Evolutionary conservation across 1,140 invertebrate genomes (phyloP).

Genomic region (Heliconius hermathena): DNA sequence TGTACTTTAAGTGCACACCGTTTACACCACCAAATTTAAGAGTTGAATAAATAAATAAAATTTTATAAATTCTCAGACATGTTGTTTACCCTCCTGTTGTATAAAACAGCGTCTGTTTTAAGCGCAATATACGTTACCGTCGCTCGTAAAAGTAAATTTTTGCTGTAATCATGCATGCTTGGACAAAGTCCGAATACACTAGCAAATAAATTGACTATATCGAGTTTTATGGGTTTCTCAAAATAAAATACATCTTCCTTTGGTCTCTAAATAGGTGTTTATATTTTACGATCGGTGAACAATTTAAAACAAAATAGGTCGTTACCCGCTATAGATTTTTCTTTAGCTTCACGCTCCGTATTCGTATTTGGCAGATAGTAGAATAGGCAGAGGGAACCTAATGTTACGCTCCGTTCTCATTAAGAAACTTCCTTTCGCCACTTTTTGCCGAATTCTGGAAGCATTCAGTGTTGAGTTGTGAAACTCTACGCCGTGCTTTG

Average conservation of each 20-base stretch:
- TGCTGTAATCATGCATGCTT: slow-evolving; percentile 18
- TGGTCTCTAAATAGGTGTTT: slow-evolving; percentile 32
- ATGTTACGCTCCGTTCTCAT: not conserved
- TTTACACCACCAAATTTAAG: not conserved
- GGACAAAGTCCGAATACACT: slow-evolving; percentile 9
- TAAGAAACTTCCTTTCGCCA: no score
- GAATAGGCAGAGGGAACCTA: no score
- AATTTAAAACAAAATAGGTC: slow-evolving; percentile 29
- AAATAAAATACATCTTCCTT: slow-evolving; percentile 28
- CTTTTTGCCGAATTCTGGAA: no score
- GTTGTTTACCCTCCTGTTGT: not conserved
- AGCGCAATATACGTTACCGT: not conserved
- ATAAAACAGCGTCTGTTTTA: not conserved
- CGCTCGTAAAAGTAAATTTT: slow-evolving; percentile 28
- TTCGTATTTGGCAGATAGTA: no score
- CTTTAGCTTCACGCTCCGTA: no score
- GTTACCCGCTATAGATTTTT: slow-evolving; percentile 21
- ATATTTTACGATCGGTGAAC: slow-evolving; percentile 33
- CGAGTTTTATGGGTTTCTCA: slow-evolving; percentile 22
- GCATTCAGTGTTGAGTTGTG: no score
- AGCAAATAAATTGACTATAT: slow-evolving; percentile 27
- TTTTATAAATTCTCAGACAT: slow-evolving; percentile 1
- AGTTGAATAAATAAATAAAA: slow-evolving; percentile 7
- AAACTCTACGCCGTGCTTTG: no score
- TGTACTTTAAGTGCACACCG: not conserved